Base-by-base conservation (phyloP, 2,113 vertebrate species). In the Phocoena sinus region DNA sequence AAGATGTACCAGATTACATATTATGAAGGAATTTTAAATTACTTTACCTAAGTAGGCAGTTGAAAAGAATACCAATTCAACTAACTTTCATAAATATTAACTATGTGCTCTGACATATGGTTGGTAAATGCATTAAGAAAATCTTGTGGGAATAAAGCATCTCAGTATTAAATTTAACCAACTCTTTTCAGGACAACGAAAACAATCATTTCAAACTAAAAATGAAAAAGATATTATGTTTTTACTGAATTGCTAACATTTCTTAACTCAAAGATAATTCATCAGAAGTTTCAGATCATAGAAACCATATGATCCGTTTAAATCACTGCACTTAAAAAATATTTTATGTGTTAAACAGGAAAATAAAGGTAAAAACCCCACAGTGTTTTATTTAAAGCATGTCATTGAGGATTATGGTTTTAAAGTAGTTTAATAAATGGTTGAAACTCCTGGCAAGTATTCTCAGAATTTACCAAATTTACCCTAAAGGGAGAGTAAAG, bases 151-250 rank as follows among this genome's bases (percentile, higher is more conserved):
- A 92, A 92, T 89, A 53, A 81, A 53, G 44, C 8, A 47, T 89
- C 68, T 80, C 71, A 17, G 17, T 68, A 77, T 87, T 85, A 90
- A 91, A 36, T 79, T 83, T 93, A 96, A 36, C 62, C 38, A 90
- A n/a, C 58, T 67, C 28, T 92, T 50, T 95, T 70, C 20, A 62
- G 63, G 31, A 36, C 28, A 65, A 63, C 50, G 36, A 77, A 94
- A 93, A 87, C 31, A 90, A 80, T 83, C 50, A 96, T 92, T 87
- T 81, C 63, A 81, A 80, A 67, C 60, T 58, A 82, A 65, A 82
- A 79, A 38, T 70, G 41, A 93, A 92, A 73, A 71, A 58, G 17
- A 63, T 38, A 89, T 8, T 36, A n/a, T 50, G n/a, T 50, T 62
- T 82, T 71, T 65, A 76, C 44, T 21, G 93, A 31, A 76, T n/a